Conservation (phyloP, 92 coral and sea anemone genomes). For the Epizoanthus illoricatus region DNA sequence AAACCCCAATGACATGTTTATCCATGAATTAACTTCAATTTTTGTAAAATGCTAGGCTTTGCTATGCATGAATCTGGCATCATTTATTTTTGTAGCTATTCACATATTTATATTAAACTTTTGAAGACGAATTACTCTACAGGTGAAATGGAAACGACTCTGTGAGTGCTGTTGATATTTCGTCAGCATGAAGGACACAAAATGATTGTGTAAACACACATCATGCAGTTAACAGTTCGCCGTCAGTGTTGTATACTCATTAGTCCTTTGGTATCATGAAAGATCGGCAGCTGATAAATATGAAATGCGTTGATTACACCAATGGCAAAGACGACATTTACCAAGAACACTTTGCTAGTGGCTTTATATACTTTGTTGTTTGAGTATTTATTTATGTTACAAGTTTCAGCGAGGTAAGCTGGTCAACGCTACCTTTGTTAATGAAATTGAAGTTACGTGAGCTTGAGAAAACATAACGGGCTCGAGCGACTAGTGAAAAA, state of each 20-base stretch:
- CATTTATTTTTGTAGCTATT: neutral
- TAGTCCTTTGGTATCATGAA: slow-evolving; percentile 19
- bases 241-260: slow-evolving; percentile 1
- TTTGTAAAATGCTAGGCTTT: neutral
- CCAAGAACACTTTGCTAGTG: neutral
- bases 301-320: slow-evolving; percentile 3
- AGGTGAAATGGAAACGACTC: slow-evolving; percentile 1
- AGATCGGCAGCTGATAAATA: slow-evolving; percentile 38
- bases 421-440: neutral
- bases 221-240: slow-evolving; percentile 4
- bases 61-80: neutral
- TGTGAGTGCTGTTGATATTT: slow-evolving; percentile 11
- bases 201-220: neutral
- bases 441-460: neutral
- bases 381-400: slow-evolving; percentile 3
- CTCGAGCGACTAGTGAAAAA: neutral
- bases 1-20: slow-evolving; percentile 27
- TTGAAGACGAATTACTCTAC: neutral
- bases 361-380: slow-evolving; percentile 1
- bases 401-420: neutral
- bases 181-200: neutral
- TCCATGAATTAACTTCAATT: neutral
- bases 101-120: neutral
- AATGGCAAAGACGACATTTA: neutral
- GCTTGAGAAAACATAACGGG: neutral